Base-by-base conservation (phyloP, 1,140 invertebrate genomes). In the Elymnias hypermnestra region DNA sequence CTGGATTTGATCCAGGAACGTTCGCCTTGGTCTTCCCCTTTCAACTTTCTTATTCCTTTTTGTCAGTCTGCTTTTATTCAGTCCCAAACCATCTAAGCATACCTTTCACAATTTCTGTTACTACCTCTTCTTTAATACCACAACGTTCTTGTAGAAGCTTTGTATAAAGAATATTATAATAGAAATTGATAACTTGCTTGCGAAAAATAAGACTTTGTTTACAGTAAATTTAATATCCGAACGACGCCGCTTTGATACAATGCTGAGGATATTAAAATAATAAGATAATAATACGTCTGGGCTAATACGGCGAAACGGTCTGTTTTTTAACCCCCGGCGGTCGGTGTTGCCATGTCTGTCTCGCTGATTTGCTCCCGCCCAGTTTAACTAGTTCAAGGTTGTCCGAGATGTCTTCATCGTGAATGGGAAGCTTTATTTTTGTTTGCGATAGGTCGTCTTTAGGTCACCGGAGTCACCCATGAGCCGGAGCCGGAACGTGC, bases 381-480 rank as follows among this genome's bases (percentile, higher is more conserved):
- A 62, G 62, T 71, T 68, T 66, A 84, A 81, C 75, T 84, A 82
- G 77, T 81, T 81, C 81, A 84, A 84, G 81, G 81, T 63, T 76
- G 45, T 43, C 39, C 35, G 37, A 59, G 53, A 59, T 65, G 58
- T 64, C 64, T n/a, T n/a, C n/a, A n/a, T 53, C 55, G 58, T 76
- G 70, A 83, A 79, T 76, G 73, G 63, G 60, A 43, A 49, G 65
- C 76, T 65, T 79, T 81, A 81, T 79, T 74, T 33, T n/a, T n/a
- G n/a, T 72, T 75, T 64, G 65, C 53, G 41, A 74, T 72, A 79
- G 76, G 76, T 81, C 75, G 62, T 68, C 65, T 65, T 69, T 67
- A 70, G 81, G 81, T 82, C 75, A 62, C 54, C 33, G 41, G 52
- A 70, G 73, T 77, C 72, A 74, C 65, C 65, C 63, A 49, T 22